Evolutionary conservation across 2,888 invertebrate genomes (phyloP).

Genomic region (Lasioglossum vierecki): DNA sequence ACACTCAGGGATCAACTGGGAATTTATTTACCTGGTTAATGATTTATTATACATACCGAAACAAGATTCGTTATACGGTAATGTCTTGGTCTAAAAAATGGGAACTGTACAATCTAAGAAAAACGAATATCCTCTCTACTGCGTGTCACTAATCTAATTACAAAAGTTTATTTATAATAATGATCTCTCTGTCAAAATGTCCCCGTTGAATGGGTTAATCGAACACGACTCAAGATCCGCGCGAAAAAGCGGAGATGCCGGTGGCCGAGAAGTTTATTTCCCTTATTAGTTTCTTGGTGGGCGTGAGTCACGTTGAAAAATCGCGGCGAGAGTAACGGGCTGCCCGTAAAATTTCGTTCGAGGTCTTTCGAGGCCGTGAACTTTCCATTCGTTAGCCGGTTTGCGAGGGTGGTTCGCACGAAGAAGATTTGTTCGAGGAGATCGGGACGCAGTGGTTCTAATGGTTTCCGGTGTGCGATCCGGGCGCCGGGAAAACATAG

Average conservation of each 20-base stretch:
- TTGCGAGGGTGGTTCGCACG: constrained; percentile 2
- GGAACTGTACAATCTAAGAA: too few species aligned
- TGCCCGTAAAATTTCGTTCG: constrained; percentile 45
- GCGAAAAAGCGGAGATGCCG: background rate
- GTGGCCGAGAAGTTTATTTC: background rate
- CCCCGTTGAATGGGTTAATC: background rate
- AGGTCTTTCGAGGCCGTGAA: constrained; percentile 11
- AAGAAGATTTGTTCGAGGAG: constrained; percentile 54
- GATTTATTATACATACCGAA: too few species aligned
- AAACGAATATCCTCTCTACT: too few species aligned
- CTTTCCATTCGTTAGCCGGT: constrained; percentile 47
- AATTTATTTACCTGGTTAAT: too few species aligned
- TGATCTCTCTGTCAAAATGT: background rate
- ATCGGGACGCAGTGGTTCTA: constrained; percentile 31
- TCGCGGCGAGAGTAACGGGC: constrained; percentile 34
- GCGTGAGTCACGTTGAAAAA: constrained; percentile 48
- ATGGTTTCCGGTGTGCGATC: constrained; percentile 39
- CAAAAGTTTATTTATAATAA: background rate
- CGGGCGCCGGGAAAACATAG: constrained; percentile 46
- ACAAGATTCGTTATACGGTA: too few species aligned
- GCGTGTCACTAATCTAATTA: too few species aligned
- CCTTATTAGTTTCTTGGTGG: constrained; percentile 45
- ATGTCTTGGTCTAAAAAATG: too few species aligned
- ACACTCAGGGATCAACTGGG: background rate
- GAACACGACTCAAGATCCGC: background rate